phyloP scores from a whole-genome alignment of 2,113 vertebrate genomes.

The Stictonetta naevosa region DNA sequence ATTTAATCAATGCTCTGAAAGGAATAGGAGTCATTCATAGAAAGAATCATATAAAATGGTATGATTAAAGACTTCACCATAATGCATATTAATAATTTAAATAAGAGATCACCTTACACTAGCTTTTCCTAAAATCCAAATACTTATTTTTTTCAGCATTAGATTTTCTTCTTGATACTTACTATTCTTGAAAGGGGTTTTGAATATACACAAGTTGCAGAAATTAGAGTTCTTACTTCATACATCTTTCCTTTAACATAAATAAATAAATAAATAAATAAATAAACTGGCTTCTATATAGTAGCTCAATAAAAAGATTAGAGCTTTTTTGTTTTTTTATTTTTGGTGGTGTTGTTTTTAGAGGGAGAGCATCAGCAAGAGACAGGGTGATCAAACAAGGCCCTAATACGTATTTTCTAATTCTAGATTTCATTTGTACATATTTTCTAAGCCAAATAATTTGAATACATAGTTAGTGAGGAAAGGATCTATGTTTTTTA shows the following conservation, averaged over 20 bases:
- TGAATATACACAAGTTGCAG: not conserved
- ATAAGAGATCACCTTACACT: not conserved
- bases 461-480: not conserved
- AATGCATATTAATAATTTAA: not conserved
- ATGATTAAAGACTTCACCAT: not conserved
- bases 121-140: not conserved
- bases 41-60: not conserved
- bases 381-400: not conserved
- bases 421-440: not conserved
- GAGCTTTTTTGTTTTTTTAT: not conserved
- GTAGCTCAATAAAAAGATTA: not conserved
- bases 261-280: not conserved
- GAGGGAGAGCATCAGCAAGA: not conserved
- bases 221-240: not conserved
- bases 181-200: not conserved
- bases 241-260: not conserved
- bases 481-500: not conserved
- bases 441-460: not conserved
- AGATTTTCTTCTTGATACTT: not conserved
- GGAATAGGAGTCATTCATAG: not conserved
- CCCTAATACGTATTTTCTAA: not conserved
- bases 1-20: not conserved
- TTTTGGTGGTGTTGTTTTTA: not conserved
- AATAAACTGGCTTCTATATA: not conserved
- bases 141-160: not conserved